These are phyloP conservation scores for Drosophila stalkeri DNA, from an alignment of 2,888 invertebrate species.

Conservation along the genomic window DNA sequence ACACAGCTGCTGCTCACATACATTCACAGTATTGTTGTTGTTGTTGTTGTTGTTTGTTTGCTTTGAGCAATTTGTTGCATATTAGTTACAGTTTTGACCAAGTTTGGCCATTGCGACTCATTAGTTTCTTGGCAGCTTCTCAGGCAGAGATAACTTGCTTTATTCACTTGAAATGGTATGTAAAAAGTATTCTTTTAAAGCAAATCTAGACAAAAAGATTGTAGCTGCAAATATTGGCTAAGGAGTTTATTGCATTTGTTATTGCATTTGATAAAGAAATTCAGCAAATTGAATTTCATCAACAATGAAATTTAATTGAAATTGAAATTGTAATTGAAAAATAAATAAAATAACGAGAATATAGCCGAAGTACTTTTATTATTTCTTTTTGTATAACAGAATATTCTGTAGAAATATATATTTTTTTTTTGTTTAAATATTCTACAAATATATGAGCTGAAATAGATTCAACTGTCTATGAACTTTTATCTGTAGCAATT, in stretches of 20 bases:
- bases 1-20: slow-evolving; percentile 9
- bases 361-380: background rate
- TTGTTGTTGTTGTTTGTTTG: slow-evolving; percentile 9
- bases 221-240: background rate
- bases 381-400: background rate
- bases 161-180: background rate
- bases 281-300: background rate
- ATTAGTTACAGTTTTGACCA: slow-evolving; percentile 46
- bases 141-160: background rate
- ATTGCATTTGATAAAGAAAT: background rate
- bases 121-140: slow-evolving; percentile 46
- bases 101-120: slow-evolving; percentile 64
- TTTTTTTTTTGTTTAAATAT: too few species aligned
- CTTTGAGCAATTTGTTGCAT: slow-evolving; percentile 48
- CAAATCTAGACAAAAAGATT: background rate
- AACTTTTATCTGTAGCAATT: background rate
- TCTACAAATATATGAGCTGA: background rate
- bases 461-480: background rate
- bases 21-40: slow-evolving; percentile 1
- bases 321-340: background rate
- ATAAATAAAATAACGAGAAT: background rate
- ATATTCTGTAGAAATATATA: background rate
- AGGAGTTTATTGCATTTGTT: background rate
- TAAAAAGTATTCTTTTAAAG: background rate
- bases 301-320: background rate